Percentiles rank a stretch among this genome's conserved stretches.
Conservation (phyloP, 1,140 invertebrate species). For the Colletes gigas region DNA sequence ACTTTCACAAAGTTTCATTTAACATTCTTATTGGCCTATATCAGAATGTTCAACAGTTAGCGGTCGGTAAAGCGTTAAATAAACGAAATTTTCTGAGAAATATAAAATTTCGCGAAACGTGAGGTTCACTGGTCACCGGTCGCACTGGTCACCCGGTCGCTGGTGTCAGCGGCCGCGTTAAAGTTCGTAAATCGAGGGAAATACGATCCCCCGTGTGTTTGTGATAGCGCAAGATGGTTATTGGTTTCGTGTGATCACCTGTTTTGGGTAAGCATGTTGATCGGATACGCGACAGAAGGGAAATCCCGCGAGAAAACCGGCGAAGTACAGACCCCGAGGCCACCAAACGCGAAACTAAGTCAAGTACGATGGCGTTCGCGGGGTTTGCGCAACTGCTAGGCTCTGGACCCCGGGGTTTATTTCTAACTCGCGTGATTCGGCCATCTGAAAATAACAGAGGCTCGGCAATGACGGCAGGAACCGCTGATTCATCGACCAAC, state of each 20-base stretch:
- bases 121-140: no score
- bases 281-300: neutral
- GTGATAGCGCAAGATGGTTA: no score
- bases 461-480: slow-evolving; percentile 48
- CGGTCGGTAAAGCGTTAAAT: no score
- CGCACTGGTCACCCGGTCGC: no score
- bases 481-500: slow-evolving; percentile 60
- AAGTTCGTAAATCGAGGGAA: no score
- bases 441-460: slow-evolving; percentile 71
- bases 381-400: slow-evolving; percentile 66
- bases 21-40: no score
- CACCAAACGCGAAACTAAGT: slow-evolving; percentile 71
- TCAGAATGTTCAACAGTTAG: no score
- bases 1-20: no score
- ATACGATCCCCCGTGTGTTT: no score
- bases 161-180: no score
- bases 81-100: no score
- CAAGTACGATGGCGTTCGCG: slow-evolving; percentile 66
- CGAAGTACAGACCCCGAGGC: slow-evolving; percentile 50
- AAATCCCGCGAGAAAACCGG: slow-evolving; percentile 19
- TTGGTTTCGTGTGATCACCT: slow-evolving; percentile 48
- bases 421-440: slow-evolving; percentile 72
- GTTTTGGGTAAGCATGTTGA: slow-evolving; percentile 61
- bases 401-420: slow-evolving; percentile 65
- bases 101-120: no score